Base-by-base conservation (phyloP, 2,113 vertebrate species). In the Emydocephalus ijimae region DNA sequence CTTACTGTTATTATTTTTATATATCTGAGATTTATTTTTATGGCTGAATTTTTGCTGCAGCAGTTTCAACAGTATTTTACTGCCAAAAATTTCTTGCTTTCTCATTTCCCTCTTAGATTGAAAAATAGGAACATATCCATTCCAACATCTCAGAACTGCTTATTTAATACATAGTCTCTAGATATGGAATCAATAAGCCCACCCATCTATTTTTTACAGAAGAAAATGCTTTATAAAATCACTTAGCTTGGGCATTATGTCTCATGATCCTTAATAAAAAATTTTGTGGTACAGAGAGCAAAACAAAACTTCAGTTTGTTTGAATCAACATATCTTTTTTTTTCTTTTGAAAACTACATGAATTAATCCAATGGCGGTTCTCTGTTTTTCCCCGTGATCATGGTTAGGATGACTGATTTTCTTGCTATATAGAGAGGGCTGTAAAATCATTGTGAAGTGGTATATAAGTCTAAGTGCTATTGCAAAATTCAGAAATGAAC, bases 151-250 rank as follows among this genome's bases (percentile, higher is more conserved):
- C 88, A 93, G 57, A 81, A 85, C 39, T 92, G 43, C 43, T 88
- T 95, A 50, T 0, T 1, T 12, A 24, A 50, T 89, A 34, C 5
- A 7, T 2, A 6, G 89, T 15, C 91, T 88, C 85, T 1, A 86
- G 90, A 95, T 29, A 88, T 1, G 88, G 89, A 93, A 95, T 24
- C 45, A 92, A 29, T 90, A 92, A 92, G 89, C 55, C 89, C 88
- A 21, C 59, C 29, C 45, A 29, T 15, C 57, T 24, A n/a, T 18
- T 52, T 74, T 45, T 48, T 59, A 50, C 14, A 59, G 61, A 64
- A 45, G 8, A 64, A 90, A 90, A 10, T 43, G 64, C 29, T 23
- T 52, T 74, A 48, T 15, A 34, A 52, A n/a, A 90, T 52, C 59
- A 74, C 10, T 34, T 50, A 26, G 48, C 6, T 29, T 89, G 43